Evolutionary conservation across 2,113 vertebrate species (phyloP).

Genomic region (Psittacula cyanocephala): DNA sequence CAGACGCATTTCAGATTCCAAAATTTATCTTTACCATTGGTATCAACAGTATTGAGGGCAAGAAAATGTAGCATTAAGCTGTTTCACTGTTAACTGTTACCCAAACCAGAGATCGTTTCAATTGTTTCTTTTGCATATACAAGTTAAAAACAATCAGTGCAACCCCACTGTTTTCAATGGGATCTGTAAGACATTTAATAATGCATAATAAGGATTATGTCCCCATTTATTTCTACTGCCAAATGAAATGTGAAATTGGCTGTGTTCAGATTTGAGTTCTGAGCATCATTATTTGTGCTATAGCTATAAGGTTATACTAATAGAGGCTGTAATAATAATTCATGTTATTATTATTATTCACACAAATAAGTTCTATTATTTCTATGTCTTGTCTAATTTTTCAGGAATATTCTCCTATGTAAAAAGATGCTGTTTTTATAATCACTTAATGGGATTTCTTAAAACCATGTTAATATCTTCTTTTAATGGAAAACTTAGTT

Average conservation of each 20-base stretch:
- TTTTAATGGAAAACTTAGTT: neutral
- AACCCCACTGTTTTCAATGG: neutral
- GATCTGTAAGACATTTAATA: neutral
- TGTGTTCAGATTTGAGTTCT: neutral
- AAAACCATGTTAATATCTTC: neutral
- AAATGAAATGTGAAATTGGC: neutral
- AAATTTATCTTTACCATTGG: neutral
- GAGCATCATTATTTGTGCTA: neutral
- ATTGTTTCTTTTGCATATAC: neutral
- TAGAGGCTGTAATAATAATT: neutral
- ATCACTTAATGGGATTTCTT: neutral
- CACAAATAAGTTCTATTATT: neutral
- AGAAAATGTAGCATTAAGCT: constrained; percentile 18
- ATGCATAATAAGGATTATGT: neutral
- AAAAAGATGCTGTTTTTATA: neutral
- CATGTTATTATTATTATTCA: neutral
- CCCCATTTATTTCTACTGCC: neutral
- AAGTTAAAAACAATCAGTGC: neutral
- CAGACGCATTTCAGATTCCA: neutral
- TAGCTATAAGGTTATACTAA: neutral
- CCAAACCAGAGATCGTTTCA: neutral
- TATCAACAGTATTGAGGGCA: neutral
- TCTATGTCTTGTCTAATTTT: neutral
- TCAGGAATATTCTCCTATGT: neutral
- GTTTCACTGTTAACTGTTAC: neutral